phyloP scores from a whole-genome alignment of 1,140 invertebrate genomes.

The Drosophila ogumai region DNA sequence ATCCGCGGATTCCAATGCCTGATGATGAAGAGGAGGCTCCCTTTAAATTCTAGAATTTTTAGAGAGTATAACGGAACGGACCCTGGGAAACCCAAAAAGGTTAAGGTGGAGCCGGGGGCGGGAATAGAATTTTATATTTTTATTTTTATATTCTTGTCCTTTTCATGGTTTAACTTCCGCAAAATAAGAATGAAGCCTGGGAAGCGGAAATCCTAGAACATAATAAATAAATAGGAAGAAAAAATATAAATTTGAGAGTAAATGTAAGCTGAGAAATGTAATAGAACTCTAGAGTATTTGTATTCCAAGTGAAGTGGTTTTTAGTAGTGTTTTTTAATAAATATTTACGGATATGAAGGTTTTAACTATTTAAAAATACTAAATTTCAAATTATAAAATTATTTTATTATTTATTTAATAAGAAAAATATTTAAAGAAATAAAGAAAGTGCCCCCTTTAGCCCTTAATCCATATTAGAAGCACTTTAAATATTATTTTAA shows the following conservation, averaged over 20 bases:
- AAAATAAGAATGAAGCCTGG: constrained; percentile 4
- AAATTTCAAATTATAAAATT: too few relatives aligned
- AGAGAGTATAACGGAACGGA: constrained; percentile 20
- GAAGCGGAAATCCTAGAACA: constrained; percentile 33
- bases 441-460: too few relatives aligned
- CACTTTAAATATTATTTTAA: too few relatives aligned
- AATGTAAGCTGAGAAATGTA: neutral
- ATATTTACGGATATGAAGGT: too few relatives aligned
- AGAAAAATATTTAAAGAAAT: too few relatives aligned
- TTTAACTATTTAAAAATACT: too few relatives aligned
- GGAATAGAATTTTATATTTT: neutral
- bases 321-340: too few relatives aligned
- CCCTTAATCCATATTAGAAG: too few relatives aligned
- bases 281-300: neutral
- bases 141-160: constrained; percentile 8
- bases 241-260: neutral
- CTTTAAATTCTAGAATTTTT: neutral
- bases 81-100: constrained; percentile 15
- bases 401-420: too few relatives aligned
- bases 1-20: constrained; percentile 8
- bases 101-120: constrained; percentile 17
- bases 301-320: neutral
- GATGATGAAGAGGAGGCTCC: constrained; percentile 1
- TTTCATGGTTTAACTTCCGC: constrained; percentile 35
- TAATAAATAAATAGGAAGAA: neutral